These are phyloP conservation scores for Heterodera schachtii DNA, from an alignment of 1,140 invertebrate genomes.

Conservation along the genomic window DNA sequence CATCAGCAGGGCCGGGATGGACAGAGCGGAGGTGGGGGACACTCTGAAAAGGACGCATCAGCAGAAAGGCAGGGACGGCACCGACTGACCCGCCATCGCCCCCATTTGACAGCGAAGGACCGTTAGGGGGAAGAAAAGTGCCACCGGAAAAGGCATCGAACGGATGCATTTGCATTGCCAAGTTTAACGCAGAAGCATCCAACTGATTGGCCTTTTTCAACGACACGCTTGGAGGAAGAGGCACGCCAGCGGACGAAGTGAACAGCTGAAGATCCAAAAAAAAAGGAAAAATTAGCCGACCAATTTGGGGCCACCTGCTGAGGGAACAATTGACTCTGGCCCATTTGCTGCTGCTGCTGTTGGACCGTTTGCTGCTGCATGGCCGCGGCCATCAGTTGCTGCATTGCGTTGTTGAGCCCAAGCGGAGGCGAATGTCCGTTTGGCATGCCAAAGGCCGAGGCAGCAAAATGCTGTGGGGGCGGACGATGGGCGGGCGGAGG, in stretches of 20 bases:
- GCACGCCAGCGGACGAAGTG: slow-evolving; percentile 5
- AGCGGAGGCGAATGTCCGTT: neutral
- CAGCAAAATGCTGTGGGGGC: neutral
- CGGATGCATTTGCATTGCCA: slow-evolving; percentile 24
- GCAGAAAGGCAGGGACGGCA: too few relatives aligned
- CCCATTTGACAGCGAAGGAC: neutral
- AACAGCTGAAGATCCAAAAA: slow-evolving; percentile 4
- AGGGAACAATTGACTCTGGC: neutral
- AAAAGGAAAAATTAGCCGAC: neutral
- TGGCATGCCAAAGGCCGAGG: slow-evolving; percentile 12
- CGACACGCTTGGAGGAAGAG: slow-evolving; percentile 18
- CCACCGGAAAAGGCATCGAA: neutral
- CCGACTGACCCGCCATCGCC: neutral
- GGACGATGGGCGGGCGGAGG: neutral
- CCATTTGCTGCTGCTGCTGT: neutral
- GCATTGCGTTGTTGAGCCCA: neutral
- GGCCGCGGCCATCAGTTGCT: slow-evolving; percentile 5
- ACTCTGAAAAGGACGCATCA: neutral
- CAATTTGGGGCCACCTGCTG: neutral
- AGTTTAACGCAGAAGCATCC: neutral
- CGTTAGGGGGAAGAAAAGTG: neutral
- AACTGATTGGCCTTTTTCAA: slow-evolving; percentile 11
- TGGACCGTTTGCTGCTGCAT: neutral
- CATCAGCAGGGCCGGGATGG: slow-evolving; percentile 26
- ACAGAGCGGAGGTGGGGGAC: neutral